Percentiles rank a stretch among this genome's conserved stretches.
Conservation (phyloP, 2,113 vertebrate genomes). For the Pleuronectes platessa region DNA sequence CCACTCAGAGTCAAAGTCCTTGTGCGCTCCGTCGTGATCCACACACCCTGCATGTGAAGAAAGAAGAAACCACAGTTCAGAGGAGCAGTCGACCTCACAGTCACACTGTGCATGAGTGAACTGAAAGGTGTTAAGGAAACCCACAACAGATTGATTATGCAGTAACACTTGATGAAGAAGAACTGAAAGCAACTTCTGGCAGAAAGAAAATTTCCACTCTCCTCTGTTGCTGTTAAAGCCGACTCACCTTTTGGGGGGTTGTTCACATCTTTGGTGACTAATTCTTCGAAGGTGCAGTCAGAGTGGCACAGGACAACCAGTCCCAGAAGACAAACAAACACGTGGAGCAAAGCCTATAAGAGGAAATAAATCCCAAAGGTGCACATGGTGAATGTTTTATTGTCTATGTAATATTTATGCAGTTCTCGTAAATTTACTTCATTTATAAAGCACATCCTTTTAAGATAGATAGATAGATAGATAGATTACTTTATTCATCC, state of each 20-base stretch:
- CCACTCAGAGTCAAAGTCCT: conserved; percentile 42
- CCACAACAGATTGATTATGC: too few relatives aligned
- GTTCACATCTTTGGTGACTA: conserved; percentile 27
- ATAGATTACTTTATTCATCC: too few relatives aligned
- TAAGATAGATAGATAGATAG: too few relatives aligned
- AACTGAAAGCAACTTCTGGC: neutral
- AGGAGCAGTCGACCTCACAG: neutral
- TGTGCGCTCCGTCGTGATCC: conserved; percentile 46
- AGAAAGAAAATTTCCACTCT: neutral
- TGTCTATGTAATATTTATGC: neutral
- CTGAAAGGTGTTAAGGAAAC: neutral
- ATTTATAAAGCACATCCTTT: neutral
- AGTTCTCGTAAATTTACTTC: neutral
- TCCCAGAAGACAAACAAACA: conserved; percentile 53
- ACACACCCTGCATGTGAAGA: conserved; percentile 50
- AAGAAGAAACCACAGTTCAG: conserved; percentile 18
- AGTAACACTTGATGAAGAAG: too few relatives aligned
- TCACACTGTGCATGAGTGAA: neutral
- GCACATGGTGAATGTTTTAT: neutral
- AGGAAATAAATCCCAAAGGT: neutral
- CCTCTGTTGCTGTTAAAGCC: neutral
- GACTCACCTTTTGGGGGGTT: conserved; percentile 53
- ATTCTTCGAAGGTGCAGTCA: conserved; percentile 14
- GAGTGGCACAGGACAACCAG: conserved; percentile 53
- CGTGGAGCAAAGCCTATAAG: conserved; percentile 41